A percentile compares a stretch with the other conserved stretches of the same genome.
phyloP scores from a whole-genome alignment of 2,113 vertebrate species.

The Phalacrocorax pelagicus region DNA sequence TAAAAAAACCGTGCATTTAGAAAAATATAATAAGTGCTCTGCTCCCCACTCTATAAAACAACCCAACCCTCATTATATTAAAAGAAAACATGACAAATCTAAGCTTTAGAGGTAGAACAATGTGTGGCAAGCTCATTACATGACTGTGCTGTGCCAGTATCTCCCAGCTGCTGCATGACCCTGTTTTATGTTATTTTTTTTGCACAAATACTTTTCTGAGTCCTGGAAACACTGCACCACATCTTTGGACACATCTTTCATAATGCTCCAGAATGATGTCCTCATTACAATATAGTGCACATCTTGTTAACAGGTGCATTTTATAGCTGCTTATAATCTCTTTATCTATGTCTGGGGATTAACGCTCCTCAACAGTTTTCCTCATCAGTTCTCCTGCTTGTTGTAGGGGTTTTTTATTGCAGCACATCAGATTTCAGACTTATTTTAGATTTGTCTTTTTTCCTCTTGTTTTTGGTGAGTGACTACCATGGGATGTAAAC shows the following conservation, averaged over 20 bases:
- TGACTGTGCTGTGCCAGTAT: neutral
- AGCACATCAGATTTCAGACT: neutral
- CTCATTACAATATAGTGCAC: neutral
- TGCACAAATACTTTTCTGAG: neutral
- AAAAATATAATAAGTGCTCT: neutral
- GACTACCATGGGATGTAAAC: neutral
- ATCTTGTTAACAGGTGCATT: neutral
- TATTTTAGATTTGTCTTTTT: neutral
- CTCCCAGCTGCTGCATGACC: neutral
- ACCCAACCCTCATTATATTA: neutral
- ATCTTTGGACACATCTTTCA: neutral
- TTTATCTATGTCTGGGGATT: neutral
- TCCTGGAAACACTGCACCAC: neutral
- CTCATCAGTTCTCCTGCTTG: neutral
- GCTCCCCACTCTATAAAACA: neutral
- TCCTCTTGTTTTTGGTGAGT: neutral
- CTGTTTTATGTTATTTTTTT: neutral
- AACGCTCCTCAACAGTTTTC: neutral
- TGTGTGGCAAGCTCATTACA: neutral
- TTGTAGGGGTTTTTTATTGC: neutral
- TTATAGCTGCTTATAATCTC: neutral
- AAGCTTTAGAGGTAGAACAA: neutral
- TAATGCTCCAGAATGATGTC: neutral
- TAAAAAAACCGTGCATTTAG: neutral
- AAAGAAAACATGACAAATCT: neutral